These are phyloP conservation scores for Mirza zaza DNA, from an alignment of 2,113 vertebrate genomes.

Conservation along the genomic window DNA sequence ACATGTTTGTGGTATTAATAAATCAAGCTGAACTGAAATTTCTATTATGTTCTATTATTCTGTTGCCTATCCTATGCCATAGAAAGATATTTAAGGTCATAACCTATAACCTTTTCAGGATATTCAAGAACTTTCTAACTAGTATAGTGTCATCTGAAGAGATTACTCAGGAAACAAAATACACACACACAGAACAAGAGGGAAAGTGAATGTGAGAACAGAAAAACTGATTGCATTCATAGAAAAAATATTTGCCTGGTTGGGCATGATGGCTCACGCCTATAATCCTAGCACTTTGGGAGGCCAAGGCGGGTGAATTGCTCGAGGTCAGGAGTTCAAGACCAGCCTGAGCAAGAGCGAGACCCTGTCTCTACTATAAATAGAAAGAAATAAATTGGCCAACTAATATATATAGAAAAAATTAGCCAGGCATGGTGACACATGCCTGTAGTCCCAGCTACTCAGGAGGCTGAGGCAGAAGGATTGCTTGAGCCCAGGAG, in stretches of 20 bases:
- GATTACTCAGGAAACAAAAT: neutral
- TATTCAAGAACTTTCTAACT: neutral
- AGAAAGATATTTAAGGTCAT: neutral
- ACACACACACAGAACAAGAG: neutral
- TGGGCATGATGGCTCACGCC: too few species aligned
- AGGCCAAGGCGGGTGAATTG: too few species aligned
- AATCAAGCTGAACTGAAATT: neutral
- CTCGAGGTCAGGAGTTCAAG: too few species aligned
- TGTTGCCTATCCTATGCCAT: neutral
- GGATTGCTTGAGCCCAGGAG: too few species aligned
- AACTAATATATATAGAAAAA: too few species aligned
- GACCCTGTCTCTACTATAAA: too few species aligned
- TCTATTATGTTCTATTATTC: neutral
- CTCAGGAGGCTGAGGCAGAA: too few species aligned
- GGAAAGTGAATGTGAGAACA: neutral
- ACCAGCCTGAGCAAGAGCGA: too few species aligned
- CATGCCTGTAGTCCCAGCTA: too few species aligned
- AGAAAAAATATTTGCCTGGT: neutral
- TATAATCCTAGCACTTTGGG: too few species aligned
- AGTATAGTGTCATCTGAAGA: neutral
- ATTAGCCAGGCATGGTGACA: too few species aligned
- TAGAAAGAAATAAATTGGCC: too few species aligned
- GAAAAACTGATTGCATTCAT: neutral
- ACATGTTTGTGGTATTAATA: neutral
- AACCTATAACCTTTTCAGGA: accelerated